These are phyloP conservation scores for Batillaria attramentaria DNA, from an alignment of 1,140 invertebrate species.

Conservation along the genomic window DNA sequence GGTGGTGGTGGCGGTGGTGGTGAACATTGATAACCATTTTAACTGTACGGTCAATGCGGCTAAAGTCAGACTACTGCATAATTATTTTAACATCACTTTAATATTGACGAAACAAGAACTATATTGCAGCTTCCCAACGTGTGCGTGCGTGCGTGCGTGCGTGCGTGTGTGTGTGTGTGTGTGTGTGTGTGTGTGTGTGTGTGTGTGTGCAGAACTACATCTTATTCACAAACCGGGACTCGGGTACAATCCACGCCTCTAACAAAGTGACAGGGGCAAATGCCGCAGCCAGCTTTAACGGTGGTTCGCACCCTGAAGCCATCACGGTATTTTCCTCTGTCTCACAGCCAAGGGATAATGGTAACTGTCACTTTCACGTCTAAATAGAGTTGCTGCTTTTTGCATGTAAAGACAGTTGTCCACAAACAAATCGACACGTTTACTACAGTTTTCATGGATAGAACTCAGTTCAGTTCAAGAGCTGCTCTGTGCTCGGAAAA, in stretches of 20 bases:
- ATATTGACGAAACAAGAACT: neutral
- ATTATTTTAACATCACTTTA: neutral
- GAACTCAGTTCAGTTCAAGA: too few species aligned
- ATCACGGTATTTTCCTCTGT: neutral
- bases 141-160: slow-evolving; percentile 2
- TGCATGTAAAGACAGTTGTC: too few species aligned
- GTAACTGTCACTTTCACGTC: too few species aligned
- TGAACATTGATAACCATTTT: neutral
- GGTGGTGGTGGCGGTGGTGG: too few species aligned
- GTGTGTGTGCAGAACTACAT: slow-evolving; percentile 1
- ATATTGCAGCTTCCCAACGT: neutral
- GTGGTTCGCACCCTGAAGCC: neutral
- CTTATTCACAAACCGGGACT: neutral
- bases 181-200: neutral
- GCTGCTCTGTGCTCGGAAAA: too few species aligned
- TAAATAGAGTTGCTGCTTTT: too few species aligned
- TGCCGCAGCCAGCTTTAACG: neutral
- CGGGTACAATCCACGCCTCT: neutral
- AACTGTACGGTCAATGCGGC: neutral
- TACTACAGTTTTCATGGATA: too few species aligned
- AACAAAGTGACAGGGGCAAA: neutral
- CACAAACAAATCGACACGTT: too few species aligned
- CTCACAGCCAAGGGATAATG: neutral
- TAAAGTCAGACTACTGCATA: too few species aligned
- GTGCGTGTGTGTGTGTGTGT: neutral